Base-by-base conservation (phyloP, 2,888 invertebrate genomes). In the Agriopis marginaria region DNA sequence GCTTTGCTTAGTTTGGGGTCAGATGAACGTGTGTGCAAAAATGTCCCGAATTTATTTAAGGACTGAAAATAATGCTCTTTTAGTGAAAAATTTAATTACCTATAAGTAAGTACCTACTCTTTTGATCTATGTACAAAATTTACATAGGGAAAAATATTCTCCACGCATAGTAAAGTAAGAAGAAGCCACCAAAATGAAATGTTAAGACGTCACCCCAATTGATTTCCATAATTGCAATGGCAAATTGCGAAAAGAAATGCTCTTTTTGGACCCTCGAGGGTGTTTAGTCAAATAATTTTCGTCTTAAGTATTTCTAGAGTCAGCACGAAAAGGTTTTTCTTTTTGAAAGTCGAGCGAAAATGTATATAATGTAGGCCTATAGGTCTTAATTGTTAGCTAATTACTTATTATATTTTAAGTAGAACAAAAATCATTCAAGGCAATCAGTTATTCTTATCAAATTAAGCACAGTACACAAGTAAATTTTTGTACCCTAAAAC, bases 171-270 rank as follows among this genome's bases (percentile, higher is more conserved):
- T 11, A 61, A 61, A 7, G 32, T 51, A 59, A 40, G 60, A 40
- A 66, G 50, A 66, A 70, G 61, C 65, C 62, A 59, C 53, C 66
- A 55, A 78, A 82, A 84, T 84, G 79, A 79, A 84, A 83, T 73
- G 80, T 74, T 75, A 83, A 82, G 80, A 82, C 71, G 77, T 72
- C 75, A 77, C 73, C 71, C 82, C 85, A 81, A 87, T 87, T 86
- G 85, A 89, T 91, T 89, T 88, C 83, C 88, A 89, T 90, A 88
- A 90, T 91, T 89, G 88, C 87, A 87, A 88, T 82, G 80, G 85
- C 81, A 86, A 88, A 86, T 88, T 87, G 82, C 68, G 71, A 85
- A 86, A 88, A 88, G 85, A 88, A 89, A 89, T 89, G 87, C 85
- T 82, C 83, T 86, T 89, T 89, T 88, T 86, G 79, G 82, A 76